Conservation (phyloP, 2,113 vertebrate species). For the Meleagris gallopavo region DNA sequence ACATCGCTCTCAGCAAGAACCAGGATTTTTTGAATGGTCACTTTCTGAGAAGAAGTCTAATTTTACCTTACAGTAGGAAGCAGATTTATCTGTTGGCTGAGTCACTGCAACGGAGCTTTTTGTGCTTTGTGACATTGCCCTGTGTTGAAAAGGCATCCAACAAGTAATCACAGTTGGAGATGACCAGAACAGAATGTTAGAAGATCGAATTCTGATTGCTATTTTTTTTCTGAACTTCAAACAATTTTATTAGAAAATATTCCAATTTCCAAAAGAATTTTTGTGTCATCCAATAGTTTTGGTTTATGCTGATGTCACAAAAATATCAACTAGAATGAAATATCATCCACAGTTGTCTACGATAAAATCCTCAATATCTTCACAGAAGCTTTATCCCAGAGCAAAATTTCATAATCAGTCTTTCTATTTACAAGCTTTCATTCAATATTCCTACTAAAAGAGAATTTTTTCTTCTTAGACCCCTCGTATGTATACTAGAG, state of each 20-base stretch:
- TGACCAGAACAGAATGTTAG: not conserved
- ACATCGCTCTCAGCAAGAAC: not conserved
- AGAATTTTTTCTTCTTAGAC: not conserved
- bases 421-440: not conserved
- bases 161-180: not conserved
- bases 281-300: not conserved
- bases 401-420: not conserved
- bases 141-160: not conserved
- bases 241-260: not conserved
- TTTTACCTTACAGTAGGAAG: not conserved
- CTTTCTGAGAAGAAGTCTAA: not conserved
- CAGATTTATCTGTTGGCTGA: not conserved
- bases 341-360: not conserved
- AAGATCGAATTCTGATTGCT: not conserved
- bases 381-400: not conserved
- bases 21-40: not conserved
- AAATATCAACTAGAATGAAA: not conserved
- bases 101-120: not conserved
- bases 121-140: not conserved
- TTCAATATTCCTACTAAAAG: not conserved
- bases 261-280: not conserved
- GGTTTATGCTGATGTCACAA: not conserved
- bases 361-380: not conserved
- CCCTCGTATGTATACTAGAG: not conserved
- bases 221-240: not conserved